Base-by-base conservation (phyloP, 2,797 vertebrate genomes). In the Dryobates pubescens region DNA sequence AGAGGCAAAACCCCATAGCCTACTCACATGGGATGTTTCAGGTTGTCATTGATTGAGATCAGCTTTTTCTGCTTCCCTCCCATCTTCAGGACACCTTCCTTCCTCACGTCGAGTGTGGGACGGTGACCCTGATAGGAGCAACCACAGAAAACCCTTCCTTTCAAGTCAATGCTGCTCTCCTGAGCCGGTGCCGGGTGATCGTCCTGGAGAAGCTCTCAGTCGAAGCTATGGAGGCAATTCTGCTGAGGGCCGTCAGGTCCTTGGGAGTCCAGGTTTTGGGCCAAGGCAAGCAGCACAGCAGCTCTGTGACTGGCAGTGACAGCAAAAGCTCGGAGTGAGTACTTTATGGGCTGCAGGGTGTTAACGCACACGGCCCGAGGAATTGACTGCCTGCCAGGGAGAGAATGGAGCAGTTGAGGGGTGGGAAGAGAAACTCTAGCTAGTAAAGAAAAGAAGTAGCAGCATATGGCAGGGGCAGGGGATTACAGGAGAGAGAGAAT, bases 71-170 rank as follows among this genome's bases (percentile, higher is more conserved):
- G 98, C 83, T 99, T 99, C 90, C 98, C 98, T 97, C 98, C 98
- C 98, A 99, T 99, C 78, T 29, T 96, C 95, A 99, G 99, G 99
- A 99, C 96, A 99, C 99, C 69, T 99, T 99, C 93, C 98, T 99
- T 93, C 99, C 99, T 95, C 99, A 99, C 94, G 99, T 99, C 45
- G 99, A 99, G 94, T 98, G 99, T 30, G 99, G 99, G 77, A 99
- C 98, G 0, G 98, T 96, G 36, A 99, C 99, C 63, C 98, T 99
- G 93, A 98, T 95, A 51, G 99, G 99, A 59, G 99, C 99, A 0
- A 99, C 99, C 93, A 99, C 99, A 1, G 99, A 99, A 96, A 99
- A 99, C 95, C 99, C 99, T 49, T 99, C 99, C 81, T 99, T 99
- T 97, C 99, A 99, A 97, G 99, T 99, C 89, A 99, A 99, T 2